Conservation (phyloP, 2,797 vertebrate genomes). For the Gouania willdenowi region DNA sequence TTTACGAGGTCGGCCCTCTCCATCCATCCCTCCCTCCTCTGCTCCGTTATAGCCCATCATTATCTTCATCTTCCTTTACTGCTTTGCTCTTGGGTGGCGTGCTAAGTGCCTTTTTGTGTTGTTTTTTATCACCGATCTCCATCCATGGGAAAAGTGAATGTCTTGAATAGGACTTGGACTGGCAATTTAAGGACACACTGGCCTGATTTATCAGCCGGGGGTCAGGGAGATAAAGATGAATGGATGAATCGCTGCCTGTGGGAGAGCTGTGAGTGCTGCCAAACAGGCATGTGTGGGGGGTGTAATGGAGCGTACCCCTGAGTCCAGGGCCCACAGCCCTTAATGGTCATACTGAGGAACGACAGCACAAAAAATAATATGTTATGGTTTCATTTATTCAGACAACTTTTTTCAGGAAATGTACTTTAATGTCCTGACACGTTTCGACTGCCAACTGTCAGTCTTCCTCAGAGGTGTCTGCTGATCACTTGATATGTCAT, state of each 20-base stretch:
- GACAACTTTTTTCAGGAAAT: too few species aligned
- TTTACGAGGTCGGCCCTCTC: conserved; percentile 56
- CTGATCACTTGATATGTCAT: too few species aligned
- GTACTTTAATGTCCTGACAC: conserved; percentile 1
- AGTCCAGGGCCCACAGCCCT: conserved; percentile 12
- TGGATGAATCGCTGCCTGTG: conserved; percentile 49
- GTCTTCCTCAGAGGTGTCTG: too few species aligned
- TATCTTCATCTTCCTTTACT: conserved; percentile 54
- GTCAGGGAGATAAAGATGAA: conserved; percentile 56
- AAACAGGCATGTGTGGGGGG: conserved; percentile 43
- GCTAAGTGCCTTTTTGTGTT: conserved; percentile 58
- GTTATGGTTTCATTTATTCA: too few species aligned
- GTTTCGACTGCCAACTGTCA: too few species aligned
- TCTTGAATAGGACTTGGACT: conserved; percentile 41
- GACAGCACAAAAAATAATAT: conserved; percentile 2
- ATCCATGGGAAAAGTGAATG: conserved; percentile 50
- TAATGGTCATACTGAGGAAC: conserved; percentile 5
- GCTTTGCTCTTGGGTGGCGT: conserved; percentile 61
- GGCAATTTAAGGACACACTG: conserved; percentile 51
- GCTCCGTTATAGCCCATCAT: conserved; percentile 41
- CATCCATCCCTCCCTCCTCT: conserved; percentile 32
- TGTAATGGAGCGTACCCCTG: conserved; percentile 35
- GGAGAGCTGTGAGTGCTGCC: conserved; percentile 40
- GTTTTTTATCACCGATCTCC: conserved; percentile 57
- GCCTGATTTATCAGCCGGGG: conserved; percentile 62